Conservation (phyloP, 1,140 invertebrate genomes). For the Aphaenogaster floridana region DNA sequence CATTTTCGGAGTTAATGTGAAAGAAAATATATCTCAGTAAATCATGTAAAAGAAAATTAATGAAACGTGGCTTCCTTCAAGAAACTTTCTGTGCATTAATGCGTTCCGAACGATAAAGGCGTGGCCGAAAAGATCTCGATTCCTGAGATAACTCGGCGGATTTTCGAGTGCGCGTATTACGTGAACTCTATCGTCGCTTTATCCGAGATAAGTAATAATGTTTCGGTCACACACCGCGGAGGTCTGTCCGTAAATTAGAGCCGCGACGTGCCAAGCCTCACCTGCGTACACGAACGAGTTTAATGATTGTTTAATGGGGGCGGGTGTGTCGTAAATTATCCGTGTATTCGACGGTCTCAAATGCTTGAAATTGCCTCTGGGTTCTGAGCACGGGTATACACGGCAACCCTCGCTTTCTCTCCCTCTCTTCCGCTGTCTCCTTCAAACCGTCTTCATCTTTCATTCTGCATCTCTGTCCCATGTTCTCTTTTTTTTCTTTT, state of each 20-base stretch:
- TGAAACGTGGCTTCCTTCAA: neutral
- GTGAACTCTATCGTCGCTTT: slow-evolving; percentile 71
- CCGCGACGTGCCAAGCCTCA: slow-evolving; percentile 83
- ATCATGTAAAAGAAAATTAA: slow-evolving; percentile 36
- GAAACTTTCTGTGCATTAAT: neutral
- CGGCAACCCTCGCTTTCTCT: slow-evolving; percentile 63
- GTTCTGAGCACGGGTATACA: slow-evolving; percentile 70
- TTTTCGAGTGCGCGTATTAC: slow-evolving; percentile 58
- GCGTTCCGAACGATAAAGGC: slow-evolving; percentile 16
- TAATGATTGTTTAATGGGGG: slow-evolving; percentile 88
- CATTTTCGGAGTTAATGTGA: neutral
- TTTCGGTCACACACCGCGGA: slow-evolving; percentile 84
- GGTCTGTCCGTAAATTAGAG: slow-evolving; percentile 86
- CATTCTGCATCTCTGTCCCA: slow-evolving; percentile 38
- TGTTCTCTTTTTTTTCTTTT: slow-evolving; percentile 41
- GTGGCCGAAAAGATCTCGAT: slow-evolving; percentile 21
- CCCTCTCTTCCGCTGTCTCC: slow-evolving; percentile 13
- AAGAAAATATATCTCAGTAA: neutral
- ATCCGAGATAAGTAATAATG: slow-evolving; percentile 84
- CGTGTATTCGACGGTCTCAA: slow-evolving; percentile 86
- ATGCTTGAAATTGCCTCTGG: slow-evolving; percentile 86
- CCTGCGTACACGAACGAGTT: slow-evolving; percentile 87
- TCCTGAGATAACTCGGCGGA: slow-evolving; percentile 29
- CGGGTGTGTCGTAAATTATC: slow-evolving; percentile 86
- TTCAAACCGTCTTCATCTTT: slow-evolving; percentile 42